Evolutionary conservation across 2,797 vertebrate species (phyloP).

Genomic region (Gambelia wislizenii): DNA sequence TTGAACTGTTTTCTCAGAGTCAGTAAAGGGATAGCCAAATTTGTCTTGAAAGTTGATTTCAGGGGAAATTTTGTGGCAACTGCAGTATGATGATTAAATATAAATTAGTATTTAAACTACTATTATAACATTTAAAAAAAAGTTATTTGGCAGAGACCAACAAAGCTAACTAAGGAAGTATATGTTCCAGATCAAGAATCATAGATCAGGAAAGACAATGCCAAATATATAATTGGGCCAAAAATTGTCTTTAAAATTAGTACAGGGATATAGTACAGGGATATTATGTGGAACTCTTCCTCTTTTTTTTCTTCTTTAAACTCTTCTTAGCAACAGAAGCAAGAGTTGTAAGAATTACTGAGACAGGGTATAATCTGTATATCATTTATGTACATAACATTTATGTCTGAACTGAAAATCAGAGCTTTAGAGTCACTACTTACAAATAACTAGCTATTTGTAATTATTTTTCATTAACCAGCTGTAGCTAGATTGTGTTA

Average conservation of each 20-base stretch:
- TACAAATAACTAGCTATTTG: not conserved
- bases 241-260: not conserved
- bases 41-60: not conserved
- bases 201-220: not conserved
- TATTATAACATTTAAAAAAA: not conserved
- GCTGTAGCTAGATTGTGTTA: not conserved
- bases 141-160: not conserved
- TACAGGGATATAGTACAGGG: not conserved
- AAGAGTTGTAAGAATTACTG: too few relatives aligned
- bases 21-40: not conserved
- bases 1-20: constrained; percentile 33
- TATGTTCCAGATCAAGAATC: not conserved
- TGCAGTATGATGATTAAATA: not conserved
- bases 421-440: not conserved
- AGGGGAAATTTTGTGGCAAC: constrained; percentile 9
- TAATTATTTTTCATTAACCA: not conserved
- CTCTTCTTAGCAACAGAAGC: not conserved
- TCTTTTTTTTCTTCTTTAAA: not conserved
- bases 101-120: not conserved
- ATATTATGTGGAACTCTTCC: not conserved
- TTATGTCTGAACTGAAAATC: too few relatives aligned
- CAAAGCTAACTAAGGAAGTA: not conserved
- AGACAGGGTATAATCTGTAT: not conserved
- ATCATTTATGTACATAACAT: too few relatives aligned
- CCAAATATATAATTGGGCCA: not conserved